Conservation (phyloP, 2,888 invertebrate species). For the Frankliniella intonsa region DNA sequence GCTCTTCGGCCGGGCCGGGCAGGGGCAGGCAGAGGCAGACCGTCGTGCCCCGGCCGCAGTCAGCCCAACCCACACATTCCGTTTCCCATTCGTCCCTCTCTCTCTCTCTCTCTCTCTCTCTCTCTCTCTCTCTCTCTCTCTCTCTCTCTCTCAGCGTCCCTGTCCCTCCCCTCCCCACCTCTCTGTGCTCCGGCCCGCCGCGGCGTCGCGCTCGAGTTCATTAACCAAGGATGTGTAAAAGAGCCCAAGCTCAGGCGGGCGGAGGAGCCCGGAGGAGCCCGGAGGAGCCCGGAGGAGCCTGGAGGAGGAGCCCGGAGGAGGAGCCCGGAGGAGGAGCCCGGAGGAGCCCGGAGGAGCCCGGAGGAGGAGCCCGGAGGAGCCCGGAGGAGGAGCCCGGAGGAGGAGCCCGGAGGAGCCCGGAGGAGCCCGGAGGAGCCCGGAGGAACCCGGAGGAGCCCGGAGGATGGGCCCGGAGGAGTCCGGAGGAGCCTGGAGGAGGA, state of each 20-base stretch:
- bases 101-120: neutral
- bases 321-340: no score
- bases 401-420: neutral
- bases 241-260: neutral
- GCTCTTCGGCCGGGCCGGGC: no score
- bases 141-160: neutral
- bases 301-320: no score
- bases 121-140: neutral
- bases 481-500: no score
- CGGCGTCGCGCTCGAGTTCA: slow-evolving; percentile 11
- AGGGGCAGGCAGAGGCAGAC: no score
- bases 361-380: no score
- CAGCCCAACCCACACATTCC: slow-evolving; percentile 22
- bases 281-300: no score
- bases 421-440: no score
- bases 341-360: no score
- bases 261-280: no score
- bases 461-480: no score
- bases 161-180: neutral
- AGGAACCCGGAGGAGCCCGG: no score
- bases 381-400: neutral
- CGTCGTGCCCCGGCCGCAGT: neutral
- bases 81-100: neutral
- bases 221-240: slow-evolving; percentile 23
- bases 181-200: neutral